These are phyloP conservation scores for Bufo gargarizans DNA, from an alignment of 2,113 vertebrate species.

Conservation along the genomic window DNA sequence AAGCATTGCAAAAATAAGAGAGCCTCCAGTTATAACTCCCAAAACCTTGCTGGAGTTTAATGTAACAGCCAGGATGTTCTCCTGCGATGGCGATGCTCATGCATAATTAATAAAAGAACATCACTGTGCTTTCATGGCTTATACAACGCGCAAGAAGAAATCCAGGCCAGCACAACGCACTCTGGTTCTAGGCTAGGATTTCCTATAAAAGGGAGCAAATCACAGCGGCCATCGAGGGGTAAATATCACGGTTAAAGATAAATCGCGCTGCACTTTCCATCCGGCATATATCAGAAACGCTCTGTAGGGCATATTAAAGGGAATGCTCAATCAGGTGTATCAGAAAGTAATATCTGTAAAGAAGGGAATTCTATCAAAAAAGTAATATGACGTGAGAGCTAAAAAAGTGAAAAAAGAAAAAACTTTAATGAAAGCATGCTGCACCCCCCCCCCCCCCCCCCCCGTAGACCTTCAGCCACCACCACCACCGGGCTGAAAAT, in stretches of 20 bases:
- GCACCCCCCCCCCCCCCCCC: no score
- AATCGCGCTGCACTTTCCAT: background rate
- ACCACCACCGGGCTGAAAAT: no score
- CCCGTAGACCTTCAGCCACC: no score
- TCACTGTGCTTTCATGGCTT: slow-evolving; percentile 44
- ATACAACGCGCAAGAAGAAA: slow-evolving; percentile 25
- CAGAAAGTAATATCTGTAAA: background rate
- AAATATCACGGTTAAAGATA: background rate
- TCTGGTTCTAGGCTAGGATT: slow-evolving; percentile 1
- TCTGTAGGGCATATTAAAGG: background rate
- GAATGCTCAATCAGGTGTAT: background rate
- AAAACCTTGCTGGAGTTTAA: slow-evolving; percentile 40
- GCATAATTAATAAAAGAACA: slow-evolving; percentile 51
- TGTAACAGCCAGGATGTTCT: slow-evolving; percentile 45
- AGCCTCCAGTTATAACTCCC: slow-evolving; percentile 17
- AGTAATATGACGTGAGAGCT: background rate
- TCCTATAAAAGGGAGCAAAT: background rate
- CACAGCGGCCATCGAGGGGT: background rate
- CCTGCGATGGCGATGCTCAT: slow-evolving; percentile 33
- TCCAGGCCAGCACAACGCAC: slow-evolving; percentile 20
- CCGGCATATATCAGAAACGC: background rate
- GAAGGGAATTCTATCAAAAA: background rate
- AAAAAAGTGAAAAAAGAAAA: background rate
- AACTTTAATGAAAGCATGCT: background rate
- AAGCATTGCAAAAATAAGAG: background rate